Evolutionary conservation across 2,113 vertebrate genomes (phyloP).

Genomic region (Apteryx owenii): DNA sequence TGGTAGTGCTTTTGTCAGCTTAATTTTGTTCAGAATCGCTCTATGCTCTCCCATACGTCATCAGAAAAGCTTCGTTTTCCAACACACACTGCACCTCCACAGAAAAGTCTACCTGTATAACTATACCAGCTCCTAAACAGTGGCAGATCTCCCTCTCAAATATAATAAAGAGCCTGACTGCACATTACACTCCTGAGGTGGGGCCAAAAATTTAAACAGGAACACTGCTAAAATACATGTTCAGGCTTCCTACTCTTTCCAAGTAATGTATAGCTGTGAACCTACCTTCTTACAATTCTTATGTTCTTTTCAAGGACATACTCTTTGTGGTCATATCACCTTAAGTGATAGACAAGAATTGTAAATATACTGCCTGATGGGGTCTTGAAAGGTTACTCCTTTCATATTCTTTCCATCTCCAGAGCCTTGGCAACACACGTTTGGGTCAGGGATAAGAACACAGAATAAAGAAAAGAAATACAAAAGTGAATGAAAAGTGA

Average conservation of each 20-base stretch:
- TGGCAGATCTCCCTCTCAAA: background rate
- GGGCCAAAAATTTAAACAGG: background rate
- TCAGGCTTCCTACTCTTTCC: background rate
- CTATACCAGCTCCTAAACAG: background rate
- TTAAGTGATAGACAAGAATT: background rate
- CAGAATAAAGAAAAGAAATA: background rate
- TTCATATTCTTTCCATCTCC: background rate
- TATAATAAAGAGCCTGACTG: background rate
- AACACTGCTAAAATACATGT: background rate
- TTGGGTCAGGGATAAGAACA: background rate
- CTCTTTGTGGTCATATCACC: background rate
- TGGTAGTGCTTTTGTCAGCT: background rate
- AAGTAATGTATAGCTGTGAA: background rate
- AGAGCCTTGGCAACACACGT: background rate
- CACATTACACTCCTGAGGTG: background rate
- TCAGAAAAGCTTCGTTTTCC: background rate
- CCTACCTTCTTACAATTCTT: background rate
- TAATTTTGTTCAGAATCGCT: background rate
- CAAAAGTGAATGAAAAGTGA: background rate
- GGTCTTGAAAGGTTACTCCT: background rate
- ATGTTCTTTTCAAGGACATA: background rate
- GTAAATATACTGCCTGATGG: background rate
- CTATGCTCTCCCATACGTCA: background rate
- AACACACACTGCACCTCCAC: background rate
- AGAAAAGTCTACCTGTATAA: background rate